Conservation (phyloP, 2,113 vertebrate genomes). For the Synodontis membranacea region DNA sequence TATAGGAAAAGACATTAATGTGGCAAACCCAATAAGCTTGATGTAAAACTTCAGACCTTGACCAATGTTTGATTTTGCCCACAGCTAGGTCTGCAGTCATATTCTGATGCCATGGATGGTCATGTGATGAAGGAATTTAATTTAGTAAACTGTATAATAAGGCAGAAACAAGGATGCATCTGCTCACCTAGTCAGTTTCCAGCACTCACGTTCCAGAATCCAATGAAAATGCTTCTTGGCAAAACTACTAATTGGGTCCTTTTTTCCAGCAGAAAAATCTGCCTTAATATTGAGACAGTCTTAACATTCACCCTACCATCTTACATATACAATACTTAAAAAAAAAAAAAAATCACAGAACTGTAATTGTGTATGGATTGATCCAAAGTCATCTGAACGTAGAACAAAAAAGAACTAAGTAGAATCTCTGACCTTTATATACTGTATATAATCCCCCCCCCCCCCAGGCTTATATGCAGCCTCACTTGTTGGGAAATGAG, state of each 20-base stretch:
- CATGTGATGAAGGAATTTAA: background rate
- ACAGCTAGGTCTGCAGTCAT: background rate
- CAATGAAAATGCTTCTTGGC: background rate
- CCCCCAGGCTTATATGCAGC: slow-evolving; percentile 92
- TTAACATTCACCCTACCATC: too few relatives aligned
- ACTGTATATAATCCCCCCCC: too few relatives aligned
- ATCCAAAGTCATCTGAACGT: background rate
- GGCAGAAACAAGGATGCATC: background rate
- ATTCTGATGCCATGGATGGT: background rate
- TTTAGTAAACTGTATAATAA: background rate
- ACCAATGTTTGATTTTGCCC: background rate
- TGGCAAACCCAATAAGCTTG: background rate
- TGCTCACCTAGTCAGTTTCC: background rate
- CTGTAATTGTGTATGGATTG: background rate
- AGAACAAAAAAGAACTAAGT: background rate
- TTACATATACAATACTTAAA: background rate
- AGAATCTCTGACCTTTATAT: background rate
- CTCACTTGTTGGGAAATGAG: slow-evolving; percentile 94
- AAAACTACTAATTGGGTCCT: background rate
- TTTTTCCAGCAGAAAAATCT: too few relatives aligned
- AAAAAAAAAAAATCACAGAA: background rate
- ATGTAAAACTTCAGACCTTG: background rate
- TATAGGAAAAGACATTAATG: background rate
- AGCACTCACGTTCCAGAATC: background rate
- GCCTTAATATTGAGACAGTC: too few relatives aligned